Evolutionary conservation across 2,888 invertebrate species (phyloP).

Genomic region (Auanema sp.): DNA sequence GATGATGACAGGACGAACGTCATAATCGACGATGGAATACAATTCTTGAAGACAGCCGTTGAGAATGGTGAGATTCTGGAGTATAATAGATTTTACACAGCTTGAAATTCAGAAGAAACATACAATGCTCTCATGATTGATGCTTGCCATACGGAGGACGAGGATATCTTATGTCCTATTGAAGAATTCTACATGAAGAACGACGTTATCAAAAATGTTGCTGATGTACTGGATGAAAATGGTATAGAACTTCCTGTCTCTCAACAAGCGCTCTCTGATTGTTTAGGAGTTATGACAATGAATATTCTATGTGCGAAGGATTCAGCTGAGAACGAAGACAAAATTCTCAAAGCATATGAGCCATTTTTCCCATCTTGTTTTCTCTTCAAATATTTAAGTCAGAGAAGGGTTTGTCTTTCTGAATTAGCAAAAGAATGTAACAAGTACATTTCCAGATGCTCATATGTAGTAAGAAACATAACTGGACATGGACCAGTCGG

Average conservation of each 20-base stretch:
- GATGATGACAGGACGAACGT: constrained; percentile 22
- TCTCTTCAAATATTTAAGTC: constrained; percentile 23
- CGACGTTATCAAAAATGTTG: constrained; percentile 13
- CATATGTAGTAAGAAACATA: constrained; percentile 29
- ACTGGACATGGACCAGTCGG: constrained; percentile 36
- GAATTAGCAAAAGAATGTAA: background rate
- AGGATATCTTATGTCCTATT: constrained; percentile 25
- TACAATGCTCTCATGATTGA: constrained; percentile 26
- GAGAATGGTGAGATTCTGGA: constrained; percentile 2
- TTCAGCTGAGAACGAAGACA: constrained; percentile 6
- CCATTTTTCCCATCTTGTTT: constrained; percentile 31
- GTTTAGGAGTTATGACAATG: constrained; percentile 15
- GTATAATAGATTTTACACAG: no score
- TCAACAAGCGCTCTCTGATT: background rate
- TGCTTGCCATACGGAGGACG: constrained; percentile 25
- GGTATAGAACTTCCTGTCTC: constrained; percentile 4
- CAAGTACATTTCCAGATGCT: constrained; percentile 29
- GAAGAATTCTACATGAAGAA: constrained; percentile 9
- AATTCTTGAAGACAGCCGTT: constrained; percentile 13
- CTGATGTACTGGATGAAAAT: constrained; percentile 9
- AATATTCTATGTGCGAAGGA: constrained; percentile 21
- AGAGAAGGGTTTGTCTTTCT: constrained; percentile 18
- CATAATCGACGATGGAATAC: constrained; percentile 21
- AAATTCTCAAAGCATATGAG: constrained; percentile 19
- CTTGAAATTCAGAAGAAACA: constrained; percentile 13